These are phyloP conservation scores for Paratilapia polleni DNA, from an alignment of 2,113 vertebrate genomes.

Conservation along the genomic window DNA sequence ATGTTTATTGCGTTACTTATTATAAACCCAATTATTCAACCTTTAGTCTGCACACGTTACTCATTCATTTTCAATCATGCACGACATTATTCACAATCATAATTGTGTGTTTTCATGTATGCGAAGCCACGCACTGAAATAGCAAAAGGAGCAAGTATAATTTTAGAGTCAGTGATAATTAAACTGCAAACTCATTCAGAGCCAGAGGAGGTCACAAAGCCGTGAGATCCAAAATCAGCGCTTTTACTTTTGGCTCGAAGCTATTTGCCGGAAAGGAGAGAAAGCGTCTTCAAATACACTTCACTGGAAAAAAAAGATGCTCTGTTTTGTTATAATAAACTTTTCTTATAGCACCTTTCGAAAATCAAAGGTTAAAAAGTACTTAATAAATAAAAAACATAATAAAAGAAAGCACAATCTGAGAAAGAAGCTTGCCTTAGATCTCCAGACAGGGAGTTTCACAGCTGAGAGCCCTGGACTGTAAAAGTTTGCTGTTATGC, in stretches of 20 bases:
- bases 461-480: not conserved
- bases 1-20: not conserved
- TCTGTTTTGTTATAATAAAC: too few relatives aligned
- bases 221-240: constrained; percentile 1
- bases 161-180: constrained; percentile 16
- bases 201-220: constrained; percentile 10
- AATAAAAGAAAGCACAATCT: not conserved
- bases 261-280: not conserved
- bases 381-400: not conserved
- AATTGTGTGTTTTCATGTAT: not conserved
- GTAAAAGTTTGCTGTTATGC: not conserved
- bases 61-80: not conserved
- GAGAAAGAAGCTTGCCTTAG: not conserved
- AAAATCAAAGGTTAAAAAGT: not conserved
- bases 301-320: not conserved
- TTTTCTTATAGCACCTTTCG: not conserved
- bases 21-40: not conserved
- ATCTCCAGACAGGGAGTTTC: not conserved
- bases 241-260: constrained; percentile 1
- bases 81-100: constrained; percentile 5
- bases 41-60: not conserved
- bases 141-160: not conserved
- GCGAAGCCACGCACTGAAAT: not conserved
- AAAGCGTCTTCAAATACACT: constrained; percentile 33
- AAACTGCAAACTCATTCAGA: not conserved